phyloP scores from a whole-genome alignment of 2,113 vertebrate species.

The Anas platyrhynchos region DNA sequence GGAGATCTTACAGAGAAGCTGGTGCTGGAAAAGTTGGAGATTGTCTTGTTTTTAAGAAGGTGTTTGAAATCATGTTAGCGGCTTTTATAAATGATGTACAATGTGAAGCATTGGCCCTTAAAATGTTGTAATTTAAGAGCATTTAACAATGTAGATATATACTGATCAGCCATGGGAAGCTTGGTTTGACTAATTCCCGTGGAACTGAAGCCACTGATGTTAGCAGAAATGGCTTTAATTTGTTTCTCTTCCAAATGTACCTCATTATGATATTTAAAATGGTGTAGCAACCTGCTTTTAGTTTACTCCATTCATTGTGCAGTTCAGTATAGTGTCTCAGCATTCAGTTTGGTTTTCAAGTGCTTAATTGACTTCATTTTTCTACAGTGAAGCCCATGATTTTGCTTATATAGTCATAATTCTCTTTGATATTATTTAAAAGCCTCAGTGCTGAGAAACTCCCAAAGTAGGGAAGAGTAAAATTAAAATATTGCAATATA shows the following conservation, averaged over 20 bases:
- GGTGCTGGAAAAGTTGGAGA: background rate
- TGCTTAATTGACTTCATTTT: slow-evolving; percentile 3
- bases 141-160: background rate
- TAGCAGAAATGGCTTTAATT: background rate
- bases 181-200: background rate
- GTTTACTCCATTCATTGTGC: background rate
- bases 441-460: background rate
- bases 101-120: background rate
- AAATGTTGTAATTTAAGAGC: background rate
- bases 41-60: no score
- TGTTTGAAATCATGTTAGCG: background rate
- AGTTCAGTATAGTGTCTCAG: background rate
- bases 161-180: background rate
- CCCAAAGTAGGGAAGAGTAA: background rate
- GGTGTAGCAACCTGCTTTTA: background rate
- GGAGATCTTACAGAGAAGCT: background rate
- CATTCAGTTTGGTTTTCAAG: background rate
- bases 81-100: background rate
- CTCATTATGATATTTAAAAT: background rate
- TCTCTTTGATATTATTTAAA: background rate
- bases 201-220: background rate
- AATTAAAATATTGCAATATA: background rate
- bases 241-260: background rate
- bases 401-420: background rate
- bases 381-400: background rate